phyloP scores from a whole-genome alignment of 2,888 invertebrate species.

The Baronia brevicornis region DNA sequence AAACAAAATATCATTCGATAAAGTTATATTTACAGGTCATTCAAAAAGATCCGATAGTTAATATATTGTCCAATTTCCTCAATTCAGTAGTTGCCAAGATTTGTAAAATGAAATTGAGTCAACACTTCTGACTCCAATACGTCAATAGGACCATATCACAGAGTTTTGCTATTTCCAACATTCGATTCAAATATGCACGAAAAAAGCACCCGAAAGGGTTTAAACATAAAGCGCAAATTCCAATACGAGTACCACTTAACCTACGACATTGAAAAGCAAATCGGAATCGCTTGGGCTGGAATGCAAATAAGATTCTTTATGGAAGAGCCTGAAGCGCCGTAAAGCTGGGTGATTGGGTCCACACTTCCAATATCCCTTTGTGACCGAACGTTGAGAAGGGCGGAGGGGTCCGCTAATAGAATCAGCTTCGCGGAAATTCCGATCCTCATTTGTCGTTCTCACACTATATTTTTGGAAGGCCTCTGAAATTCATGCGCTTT shows the following conservation, averaged over 20 bases:
- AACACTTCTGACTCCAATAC: constrained; percentile 4
- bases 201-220: background rate
- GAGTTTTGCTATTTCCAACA: background rate
- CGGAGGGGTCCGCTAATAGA: constrained; percentile 62
- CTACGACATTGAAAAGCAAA: constrained; percentile 46
- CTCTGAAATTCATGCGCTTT: too few species aligned
- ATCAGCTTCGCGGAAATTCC: constrained; percentile 33
- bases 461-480: constrained; percentile 17
- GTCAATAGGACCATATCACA: constrained; percentile 2
- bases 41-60: background rate
- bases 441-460: constrained; percentile 20
- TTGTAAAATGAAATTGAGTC: constrained; percentile 3
- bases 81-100: too few species aligned
- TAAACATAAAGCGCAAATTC: background rate
- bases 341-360: constrained; percentile 48
- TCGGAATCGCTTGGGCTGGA: constrained; percentile 51
- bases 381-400: too few species aligned
- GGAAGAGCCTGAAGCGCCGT: constrained; percentile 34
- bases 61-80: background rate
- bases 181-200: background rate
- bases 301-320: constrained; percentile 65
- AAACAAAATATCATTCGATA: too few species aligned
- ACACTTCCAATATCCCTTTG: constrained; percentile 51
- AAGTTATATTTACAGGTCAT: background rate
- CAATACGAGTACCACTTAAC: constrained; percentile 33